Evolutionary conservation across 2,113 vertebrate species (phyloP).

Genomic region (Strix aluco): DNA sequence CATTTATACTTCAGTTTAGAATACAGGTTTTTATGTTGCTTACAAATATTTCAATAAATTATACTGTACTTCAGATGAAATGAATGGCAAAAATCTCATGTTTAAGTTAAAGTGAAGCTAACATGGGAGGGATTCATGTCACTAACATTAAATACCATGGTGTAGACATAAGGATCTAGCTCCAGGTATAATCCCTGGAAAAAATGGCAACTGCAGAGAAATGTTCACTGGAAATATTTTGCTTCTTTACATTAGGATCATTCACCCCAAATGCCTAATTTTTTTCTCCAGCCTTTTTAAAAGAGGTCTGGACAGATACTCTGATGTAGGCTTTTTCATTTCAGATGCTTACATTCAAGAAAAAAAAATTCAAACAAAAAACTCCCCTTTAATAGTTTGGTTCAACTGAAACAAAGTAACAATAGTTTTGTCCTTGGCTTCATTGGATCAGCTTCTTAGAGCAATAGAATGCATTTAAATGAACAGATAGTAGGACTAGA

Average conservation of each 20-base stretch:
- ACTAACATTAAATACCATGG: neutral
- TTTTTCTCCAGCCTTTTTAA: neutral
- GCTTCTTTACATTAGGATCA: neutral
- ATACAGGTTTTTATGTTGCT: neutral
- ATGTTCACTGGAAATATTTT: neutral
- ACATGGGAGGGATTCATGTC: neutral
- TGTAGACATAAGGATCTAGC: neutral
- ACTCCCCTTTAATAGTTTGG: neutral
- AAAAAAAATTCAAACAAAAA: neutral
- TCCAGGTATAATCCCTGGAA: accelerated
- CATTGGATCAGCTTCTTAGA: neutral
- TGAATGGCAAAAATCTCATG: neutral
- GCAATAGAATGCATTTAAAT: neutral
- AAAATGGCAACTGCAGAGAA: neutral
- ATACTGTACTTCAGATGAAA: neutral
- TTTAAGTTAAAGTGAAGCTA: neutral
- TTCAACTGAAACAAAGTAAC: neutral
- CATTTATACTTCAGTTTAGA: neutral
- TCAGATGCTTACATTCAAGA: neutral
- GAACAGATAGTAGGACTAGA: neutral
- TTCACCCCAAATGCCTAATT: accelerated
- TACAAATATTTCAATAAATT: neutral
- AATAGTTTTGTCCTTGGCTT: neutral
- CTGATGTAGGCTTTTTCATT: neutral
- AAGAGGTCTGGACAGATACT: neutral